A percentile compares a stretch with the other conserved stretches of the same genome.
Conservation (phyloP, 2,888 invertebrate species). For the Polydrusus cervinus region DNA sequence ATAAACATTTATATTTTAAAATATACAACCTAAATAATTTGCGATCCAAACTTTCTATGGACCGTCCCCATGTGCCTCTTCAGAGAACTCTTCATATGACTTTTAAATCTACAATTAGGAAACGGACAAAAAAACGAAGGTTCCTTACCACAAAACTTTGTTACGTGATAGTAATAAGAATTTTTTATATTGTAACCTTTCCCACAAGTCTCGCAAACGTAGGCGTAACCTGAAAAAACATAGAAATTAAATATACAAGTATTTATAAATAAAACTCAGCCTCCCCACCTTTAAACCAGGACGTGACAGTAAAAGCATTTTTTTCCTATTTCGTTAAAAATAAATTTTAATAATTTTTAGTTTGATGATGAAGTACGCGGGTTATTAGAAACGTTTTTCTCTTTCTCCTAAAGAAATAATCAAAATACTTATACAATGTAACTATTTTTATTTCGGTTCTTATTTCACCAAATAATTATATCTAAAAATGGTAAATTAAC, state of each 20-base stretch:
- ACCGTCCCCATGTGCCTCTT: slow-evolving; percentile 38
- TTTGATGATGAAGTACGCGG: no score
- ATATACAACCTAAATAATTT: background rate
- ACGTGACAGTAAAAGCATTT: no score
- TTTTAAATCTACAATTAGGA: slow-evolving; percentile 24
- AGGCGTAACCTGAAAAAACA: background rate
- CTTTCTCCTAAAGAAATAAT: no score
- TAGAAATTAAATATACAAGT: background rate
- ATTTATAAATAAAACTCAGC: background rate
- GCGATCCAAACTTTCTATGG: background rate
- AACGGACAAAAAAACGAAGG: slow-evolving; percentile 40
- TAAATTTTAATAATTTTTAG: no score
- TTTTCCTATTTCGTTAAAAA: no score
- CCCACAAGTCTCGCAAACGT: slow-evolving; percentile 13
- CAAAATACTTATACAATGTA: no score
- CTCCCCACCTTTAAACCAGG: no score
- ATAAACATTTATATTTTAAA: no score
- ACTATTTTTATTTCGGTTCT: no score
- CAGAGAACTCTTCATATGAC: slow-evolving; percentile 42
- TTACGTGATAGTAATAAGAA: slow-evolving; percentile 42
- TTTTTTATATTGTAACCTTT: slow-evolving; percentile 43
- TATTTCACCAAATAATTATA: no score
- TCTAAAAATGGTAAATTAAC: no score
- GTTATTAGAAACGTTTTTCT: no score
- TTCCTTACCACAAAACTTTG: slow-evolving; percentile 41